Base-by-base conservation (phyloP, 2,113 vertebrate genomes). In the Electrona antarctica region DNA sequence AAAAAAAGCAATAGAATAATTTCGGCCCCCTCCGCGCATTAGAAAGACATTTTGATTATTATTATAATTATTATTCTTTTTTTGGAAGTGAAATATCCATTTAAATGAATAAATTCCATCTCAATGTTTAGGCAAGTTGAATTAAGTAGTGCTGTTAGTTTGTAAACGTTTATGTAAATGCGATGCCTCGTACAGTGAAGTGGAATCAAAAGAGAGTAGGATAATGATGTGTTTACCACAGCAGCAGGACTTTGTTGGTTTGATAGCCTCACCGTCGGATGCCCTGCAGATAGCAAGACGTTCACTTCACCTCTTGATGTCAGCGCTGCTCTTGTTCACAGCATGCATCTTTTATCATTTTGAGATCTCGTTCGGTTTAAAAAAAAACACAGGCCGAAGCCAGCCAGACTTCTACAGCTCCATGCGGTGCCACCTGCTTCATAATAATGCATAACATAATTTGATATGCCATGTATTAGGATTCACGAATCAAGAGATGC, bases 31-130 rank as follows among this genome's bases (percentile, higher is more conserved):
- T n/a, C n/a, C n/a, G n/a, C n/a, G n/a, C n/a, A n/a, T n/a, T n/a
- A n/a, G n/a, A n/a, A n/a, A n/a, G n/a, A n/a, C n/a, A n/a, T n/a
- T n/a, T n/a, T n/a, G n/a, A n/a, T n/a, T n/a, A n/a, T n/a, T n/a
- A n/a, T n/a, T n/a, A n/a, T n/a, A n/a, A n/a, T n/a, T n/a, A n/a
- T n/a, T n/a, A n/a, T n/a, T n/a, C 2, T 21, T 21, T 21, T 21
- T 21, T 21, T 21, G 21, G 21, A 21, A 21, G 21, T 21, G 21
- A 21, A 21, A 21, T 21, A 21, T 21, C n/a, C n/a, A n/a, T 21
- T 47, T 56, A 2, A 57, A 71, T 57, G 14, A 64, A 71, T 64
- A 8, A 48, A 48, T 56, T 29, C 7, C 12, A 55, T 64, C 45
- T 56, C 21, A 14, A 21, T 50, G 21, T 33, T 5, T 15, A 12